Conservation (phyloP, 2,113 vertebrate genomes). For the Prietella phreatophila region DNA sequence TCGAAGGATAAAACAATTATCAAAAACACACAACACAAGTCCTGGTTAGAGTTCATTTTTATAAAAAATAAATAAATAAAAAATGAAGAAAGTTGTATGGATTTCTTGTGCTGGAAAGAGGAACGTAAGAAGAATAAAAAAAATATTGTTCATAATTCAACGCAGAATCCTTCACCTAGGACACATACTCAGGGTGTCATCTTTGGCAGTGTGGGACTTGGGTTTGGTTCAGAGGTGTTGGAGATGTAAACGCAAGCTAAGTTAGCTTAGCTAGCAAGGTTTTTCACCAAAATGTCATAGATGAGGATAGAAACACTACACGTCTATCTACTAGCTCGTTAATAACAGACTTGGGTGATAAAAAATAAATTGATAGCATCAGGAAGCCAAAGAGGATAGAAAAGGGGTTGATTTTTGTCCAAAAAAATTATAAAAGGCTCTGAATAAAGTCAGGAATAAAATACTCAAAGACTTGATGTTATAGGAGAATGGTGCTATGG, state of each 20-base stretch:
- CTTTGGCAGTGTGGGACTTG: not conserved
- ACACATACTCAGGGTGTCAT: not conserved
- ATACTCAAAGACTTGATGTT: not conserved
- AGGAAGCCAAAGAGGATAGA: not conserved
- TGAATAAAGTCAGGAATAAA: not conserved
- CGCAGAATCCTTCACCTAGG: constrained; percentile 6
- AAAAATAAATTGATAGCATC: too few relatives aligned
- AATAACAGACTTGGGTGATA: not conserved
- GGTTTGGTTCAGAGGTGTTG: not conserved
- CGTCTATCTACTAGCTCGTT: not conserved
- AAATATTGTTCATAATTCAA: not conserved
- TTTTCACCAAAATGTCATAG: not conserved
- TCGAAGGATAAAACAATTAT: not conserved
- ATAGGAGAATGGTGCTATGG: not conserved
- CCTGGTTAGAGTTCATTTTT: not conserved
- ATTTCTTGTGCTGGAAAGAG: not conserved
- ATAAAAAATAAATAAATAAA: too few relatives aligned
- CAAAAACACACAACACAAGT: not conserved
- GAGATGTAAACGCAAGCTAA: not conserved
- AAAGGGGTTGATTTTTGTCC: not conserved
- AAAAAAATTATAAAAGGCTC: too few relatives aligned
- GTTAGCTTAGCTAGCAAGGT: not conserved
- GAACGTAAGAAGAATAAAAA: not conserved
- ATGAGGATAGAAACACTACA: not conserved
- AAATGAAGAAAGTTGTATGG: too few relatives aligned